Conservation (phyloP, 2,113 vertebrate genomes). For the Spermophilus dauricus region DNA sequence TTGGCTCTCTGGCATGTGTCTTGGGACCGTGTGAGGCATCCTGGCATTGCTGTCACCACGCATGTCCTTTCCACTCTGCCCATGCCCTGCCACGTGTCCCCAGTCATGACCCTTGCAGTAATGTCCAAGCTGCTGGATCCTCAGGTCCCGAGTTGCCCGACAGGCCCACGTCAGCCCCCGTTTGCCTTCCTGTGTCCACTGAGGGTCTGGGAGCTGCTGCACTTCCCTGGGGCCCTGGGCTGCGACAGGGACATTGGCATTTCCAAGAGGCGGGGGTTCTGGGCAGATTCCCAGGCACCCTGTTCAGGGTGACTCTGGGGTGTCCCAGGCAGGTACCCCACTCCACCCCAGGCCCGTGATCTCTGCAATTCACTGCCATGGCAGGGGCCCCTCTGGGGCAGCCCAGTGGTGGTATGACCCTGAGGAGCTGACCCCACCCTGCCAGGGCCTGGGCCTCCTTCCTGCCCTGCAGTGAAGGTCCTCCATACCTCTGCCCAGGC, state of each 20-base stretch:
- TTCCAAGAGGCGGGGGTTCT: not conserved
- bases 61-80: too few species aligned
- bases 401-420: not conserved
- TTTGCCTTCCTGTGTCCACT: rapidly evolving
- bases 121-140: not conserved
- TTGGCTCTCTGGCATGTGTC: not conserved
- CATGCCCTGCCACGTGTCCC: rapidly evolving
- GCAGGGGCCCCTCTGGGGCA: not conserved
- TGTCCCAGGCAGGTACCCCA: too few species aligned
- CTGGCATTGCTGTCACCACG: not conserved
- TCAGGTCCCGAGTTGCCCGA: not conserved
- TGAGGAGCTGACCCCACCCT: not conserved
- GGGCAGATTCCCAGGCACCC: not conserved
- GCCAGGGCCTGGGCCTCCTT: too few species aligned
- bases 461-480: not conserved
- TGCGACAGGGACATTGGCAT: not conserved
- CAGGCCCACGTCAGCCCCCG: not conserved
- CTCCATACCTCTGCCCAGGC: not conserved
- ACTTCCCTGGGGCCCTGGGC: not conserved
- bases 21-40: not conserved
- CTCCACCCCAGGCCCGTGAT: not conserved
- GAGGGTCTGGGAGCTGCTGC: not conserved
- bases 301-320: not conserved
- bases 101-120: not conserved
- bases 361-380: not conserved